Evolutionary conservation across 2,113 vertebrate genomes (phyloP).

Genomic region (Heloderma charlesbogerti): DNA sequence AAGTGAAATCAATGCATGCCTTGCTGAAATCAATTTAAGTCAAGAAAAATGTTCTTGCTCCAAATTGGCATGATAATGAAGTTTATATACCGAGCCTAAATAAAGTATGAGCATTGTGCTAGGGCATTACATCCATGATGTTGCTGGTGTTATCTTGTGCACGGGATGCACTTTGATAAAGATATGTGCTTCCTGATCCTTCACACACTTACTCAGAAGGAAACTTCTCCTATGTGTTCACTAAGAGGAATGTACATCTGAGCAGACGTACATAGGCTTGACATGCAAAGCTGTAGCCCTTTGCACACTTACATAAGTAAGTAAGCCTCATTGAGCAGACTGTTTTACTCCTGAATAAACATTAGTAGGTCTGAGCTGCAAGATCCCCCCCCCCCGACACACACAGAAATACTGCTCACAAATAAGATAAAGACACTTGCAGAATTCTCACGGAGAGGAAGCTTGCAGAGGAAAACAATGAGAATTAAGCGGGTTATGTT

Average conservation of each 20-base stretch:
- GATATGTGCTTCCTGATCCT: not conserved
- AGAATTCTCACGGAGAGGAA: too few relatives aligned
- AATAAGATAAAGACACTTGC: conserved; percentile 63
- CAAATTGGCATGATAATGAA: conserved; percentile 7
- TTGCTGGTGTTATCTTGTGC: not conserved
- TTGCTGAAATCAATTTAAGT: conserved; percentile 7
- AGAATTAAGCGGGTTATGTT: conserved; percentile 63
- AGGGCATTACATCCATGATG: not conserved
- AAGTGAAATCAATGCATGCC: conserved; percentile 33
- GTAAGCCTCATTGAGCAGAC: not conserved
- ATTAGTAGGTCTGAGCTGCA: not conserved
- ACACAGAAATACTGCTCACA: conserved; percentile 53
- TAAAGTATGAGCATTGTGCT: not conserved
- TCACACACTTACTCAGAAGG: not conserved
- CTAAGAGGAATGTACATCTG: not conserved
- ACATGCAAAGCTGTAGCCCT: not conserved
- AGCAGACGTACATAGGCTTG: too few relatives aligned
- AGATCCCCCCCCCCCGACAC: not conserved
- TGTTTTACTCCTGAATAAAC: not conserved
- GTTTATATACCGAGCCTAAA: not conserved
- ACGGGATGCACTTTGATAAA: not conserved
- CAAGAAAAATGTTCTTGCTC: not conserved
- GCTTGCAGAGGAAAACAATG: conserved; percentile 58
- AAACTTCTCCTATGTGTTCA: not conserved
- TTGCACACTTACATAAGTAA: not conserved